Percentiles rank a stretch among this genome's conserved stretches.
Evolutionary conservation across 2,113 vertebrate species (phyloP).

Genomic region (Cathartes aura): DNA sequence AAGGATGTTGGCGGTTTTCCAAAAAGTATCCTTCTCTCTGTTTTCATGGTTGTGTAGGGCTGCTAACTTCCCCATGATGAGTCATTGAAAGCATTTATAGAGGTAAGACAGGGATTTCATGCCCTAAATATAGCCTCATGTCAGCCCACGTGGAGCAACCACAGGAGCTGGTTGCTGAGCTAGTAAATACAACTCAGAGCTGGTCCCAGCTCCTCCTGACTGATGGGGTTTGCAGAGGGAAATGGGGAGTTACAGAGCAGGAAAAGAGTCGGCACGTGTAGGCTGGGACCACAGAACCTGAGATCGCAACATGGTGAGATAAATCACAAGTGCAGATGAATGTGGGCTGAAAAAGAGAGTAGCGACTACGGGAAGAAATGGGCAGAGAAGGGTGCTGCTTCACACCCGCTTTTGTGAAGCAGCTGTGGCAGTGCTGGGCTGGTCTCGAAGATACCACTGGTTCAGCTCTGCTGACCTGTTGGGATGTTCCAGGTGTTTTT

Average conservation of each 20-base stretch:
- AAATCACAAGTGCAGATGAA: neutral
- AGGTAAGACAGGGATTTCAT: slow-evolving; percentile 23
- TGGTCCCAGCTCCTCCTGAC: neutral
- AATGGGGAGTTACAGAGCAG: neutral
- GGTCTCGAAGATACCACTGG: rapidly evolving
- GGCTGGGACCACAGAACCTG: neutral
- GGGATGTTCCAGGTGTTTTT: neutral
- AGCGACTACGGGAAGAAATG: neutral
- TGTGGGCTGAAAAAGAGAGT: neutral
- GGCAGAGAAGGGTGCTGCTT: neutral
- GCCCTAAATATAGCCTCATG: neutral
- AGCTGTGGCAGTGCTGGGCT: neutral
- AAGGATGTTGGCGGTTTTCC: neutral
- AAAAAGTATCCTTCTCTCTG: neutral
- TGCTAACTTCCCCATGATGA: slow-evolving; percentile 5
- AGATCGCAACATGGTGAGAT: neutral
- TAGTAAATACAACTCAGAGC: neutral
- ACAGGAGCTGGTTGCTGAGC: neutral
- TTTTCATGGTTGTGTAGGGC: neutral
- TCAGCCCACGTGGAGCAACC: neutral
- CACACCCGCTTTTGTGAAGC: rapidly evolving
- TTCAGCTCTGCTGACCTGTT: neutral
- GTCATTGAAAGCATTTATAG: neutral
- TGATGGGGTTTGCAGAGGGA: neutral
- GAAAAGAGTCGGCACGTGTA: neutral